A percentile compares a stretch with the other conserved stretches of the same genome.
Conservation (phyloP, 2,797 vertebrate species). For the Myotis planiceps region DNA sequence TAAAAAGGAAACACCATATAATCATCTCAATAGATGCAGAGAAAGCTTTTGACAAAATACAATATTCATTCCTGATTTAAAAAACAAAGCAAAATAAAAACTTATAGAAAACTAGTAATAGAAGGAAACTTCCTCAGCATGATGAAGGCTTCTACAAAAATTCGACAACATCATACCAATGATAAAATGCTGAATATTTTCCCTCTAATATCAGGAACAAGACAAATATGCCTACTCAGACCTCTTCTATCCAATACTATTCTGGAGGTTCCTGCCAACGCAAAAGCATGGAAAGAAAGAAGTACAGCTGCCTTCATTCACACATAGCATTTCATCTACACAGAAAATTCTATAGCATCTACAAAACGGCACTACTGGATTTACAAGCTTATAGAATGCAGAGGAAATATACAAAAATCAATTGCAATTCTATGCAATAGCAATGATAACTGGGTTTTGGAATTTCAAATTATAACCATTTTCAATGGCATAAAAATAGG, state of each 20-base stretch:
- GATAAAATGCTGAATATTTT: not conserved
- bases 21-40: not conserved
- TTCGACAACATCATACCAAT: not conserved
- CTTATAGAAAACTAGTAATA: not conserved
- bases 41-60: not conserved
- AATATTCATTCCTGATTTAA: not conserved
- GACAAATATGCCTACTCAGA: not conserved
- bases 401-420: not conserved
- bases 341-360: not conserved
- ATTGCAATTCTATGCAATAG: not conserved
- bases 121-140: not conserved
- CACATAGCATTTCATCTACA: not conserved
- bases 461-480: not conserved
- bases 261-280: not conserved
- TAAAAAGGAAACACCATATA: not conserved
- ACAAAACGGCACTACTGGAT: not conserved
- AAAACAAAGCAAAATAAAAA: not conserved
- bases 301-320: not conserved
- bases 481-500: not conserved
- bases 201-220: not conserved
- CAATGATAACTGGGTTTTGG: not conserved
- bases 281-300: not conserved
- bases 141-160: not conserved
- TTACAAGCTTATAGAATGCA: not conserved
- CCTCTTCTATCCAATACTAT: not conserved